These are phyloP conservation scores for Pelobates cultripes DNA, from an alignment of 2,797 vertebrate species.

Conservation along the genomic window DNA sequence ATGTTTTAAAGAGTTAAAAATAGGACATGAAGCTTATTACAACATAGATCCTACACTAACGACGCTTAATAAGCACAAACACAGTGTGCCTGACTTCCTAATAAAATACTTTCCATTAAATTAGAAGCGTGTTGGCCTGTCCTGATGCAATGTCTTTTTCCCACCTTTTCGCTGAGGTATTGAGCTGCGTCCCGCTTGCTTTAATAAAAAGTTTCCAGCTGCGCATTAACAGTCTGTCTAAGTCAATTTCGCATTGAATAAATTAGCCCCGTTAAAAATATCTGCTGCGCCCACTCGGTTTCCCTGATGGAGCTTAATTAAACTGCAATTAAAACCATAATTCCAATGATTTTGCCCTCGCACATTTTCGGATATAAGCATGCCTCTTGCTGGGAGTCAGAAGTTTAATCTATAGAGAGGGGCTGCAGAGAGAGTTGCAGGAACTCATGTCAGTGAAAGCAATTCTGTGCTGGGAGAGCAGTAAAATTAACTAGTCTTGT, in stretches of 20 bases:
- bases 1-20: no score
- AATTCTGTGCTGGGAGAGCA: neutral
- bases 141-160: neutral
- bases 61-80: neutral
- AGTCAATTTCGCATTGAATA: slow-evolving; percentile 39
- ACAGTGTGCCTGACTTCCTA: neutral
- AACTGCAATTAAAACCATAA: slow-evolving; percentile 60
- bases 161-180: slow-evolving; percentile 10
- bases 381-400: slow-evolving; percentile 12
- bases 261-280: slow-evolving; percentile 26
- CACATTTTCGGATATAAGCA: neutral
- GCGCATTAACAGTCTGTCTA: slow-evolving; percentile 51
- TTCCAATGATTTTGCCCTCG: slow-evolving; percentile 24
- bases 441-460: neutral
- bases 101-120: neutral
- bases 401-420: neutral
- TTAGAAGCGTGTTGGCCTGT: neutral
- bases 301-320: slow-evolving; percentile 44
- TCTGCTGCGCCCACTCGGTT: slow-evolving; percentile 47
- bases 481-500: no score
- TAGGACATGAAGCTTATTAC: no score
- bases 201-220: slow-evolving; percentile 45
- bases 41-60: no score
- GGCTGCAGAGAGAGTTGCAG: neutral
- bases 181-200: slow-evolving; percentile 9